Percentiles rank a stretch among this genome's conserved stretches.
Evolutionary conservation across 2,797 vertebrate species (phyloP).

Genomic region (Lepus townsendii): DNA sequence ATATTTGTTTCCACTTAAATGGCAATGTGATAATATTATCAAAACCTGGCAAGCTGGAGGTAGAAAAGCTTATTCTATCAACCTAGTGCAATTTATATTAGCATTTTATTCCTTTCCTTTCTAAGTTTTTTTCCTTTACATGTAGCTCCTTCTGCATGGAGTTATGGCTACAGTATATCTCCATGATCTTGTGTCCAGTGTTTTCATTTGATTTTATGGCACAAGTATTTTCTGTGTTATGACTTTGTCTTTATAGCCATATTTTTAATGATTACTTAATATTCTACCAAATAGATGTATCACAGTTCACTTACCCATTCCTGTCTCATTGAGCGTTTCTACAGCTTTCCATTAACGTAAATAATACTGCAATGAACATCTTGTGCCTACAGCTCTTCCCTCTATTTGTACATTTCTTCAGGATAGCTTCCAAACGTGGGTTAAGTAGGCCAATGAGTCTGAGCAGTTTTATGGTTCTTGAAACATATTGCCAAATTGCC

Average conservation of each 20-base stretch:
- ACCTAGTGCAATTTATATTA: neutral
- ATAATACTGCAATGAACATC: slow-evolving; percentile 70
- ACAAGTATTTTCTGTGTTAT: slow-evolving; percentile 58
- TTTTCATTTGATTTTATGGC: slow-evolving; percentile 62
- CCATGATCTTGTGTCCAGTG: neutral
- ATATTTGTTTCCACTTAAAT: neutral
- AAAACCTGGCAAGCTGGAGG: neutral
- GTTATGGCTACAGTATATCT: neutral
- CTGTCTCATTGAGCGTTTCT: slow-evolving; percentile 10
- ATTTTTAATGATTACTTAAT: slow-evolving; percentile 73
- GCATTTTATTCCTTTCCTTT: slow-evolving; percentile 18
- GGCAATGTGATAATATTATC: neutral
- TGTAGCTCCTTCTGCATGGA: neutral
- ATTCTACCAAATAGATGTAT: slow-evolving; percentile 13
- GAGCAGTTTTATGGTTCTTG: slow-evolving; percentile 71
- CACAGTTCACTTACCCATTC: neutral
- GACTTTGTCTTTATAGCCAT: slow-evolving; percentile 50
- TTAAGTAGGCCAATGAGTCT: slow-evolving; percentile 60
- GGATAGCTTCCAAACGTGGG: slow-evolving; percentile 66
- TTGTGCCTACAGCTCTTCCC: neutral
- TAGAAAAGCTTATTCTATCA: slow-evolving; percentile 1
- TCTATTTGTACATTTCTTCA: slow-evolving; percentile 72
- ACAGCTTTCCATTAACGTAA: slow-evolving; percentile 66
- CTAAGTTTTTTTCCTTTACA: slow-evolving; percentile 38
- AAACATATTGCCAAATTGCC: slow-evolving; percentile 71